phyloP scores from a whole-genome alignment of 2,797 vertebrate genomes.

The Peromyscus attwateri region DNA sequence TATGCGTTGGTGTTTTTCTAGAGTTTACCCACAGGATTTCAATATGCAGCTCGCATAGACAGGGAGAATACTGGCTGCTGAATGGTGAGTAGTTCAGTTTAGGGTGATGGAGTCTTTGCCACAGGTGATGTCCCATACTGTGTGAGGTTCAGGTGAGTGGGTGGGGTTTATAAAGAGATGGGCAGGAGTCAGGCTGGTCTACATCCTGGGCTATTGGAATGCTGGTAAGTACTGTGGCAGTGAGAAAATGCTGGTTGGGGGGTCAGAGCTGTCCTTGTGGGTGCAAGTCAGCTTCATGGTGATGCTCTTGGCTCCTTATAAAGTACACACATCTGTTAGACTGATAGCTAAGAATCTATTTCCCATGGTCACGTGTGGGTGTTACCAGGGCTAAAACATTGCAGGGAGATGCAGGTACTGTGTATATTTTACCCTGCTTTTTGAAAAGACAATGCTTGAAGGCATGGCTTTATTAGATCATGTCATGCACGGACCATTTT shows the following conservation, averaged over 20 bases:
- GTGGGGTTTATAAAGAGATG: slow-evolving; percentile 12
- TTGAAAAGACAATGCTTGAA: slow-evolving; percentile 25
- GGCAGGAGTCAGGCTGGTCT: background rate
- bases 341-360: background rate
- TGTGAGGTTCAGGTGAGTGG: background rate
- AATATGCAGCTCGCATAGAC: background rate
- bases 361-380: background rate
- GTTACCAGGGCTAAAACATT: background rate
- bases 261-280: background rate
- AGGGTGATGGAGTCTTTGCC: background rate
- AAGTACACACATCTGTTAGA: background rate
- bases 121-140: background rate
- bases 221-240: background rate
- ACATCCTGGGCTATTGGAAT: background rate
- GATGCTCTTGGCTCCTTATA: background rate
- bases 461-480: slow-evolving; percentile 5
- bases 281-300: background rate
- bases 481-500: background rate
- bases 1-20: background rate
- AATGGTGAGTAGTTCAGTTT: background rate
- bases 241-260: background rate
- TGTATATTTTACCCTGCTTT: background rate
- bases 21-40: background rate
- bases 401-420: background rate
- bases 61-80: background rate